Base-by-base conservation (phyloP, 2,113 vertebrate species). In the Periophthalmus modestus region DNA sequence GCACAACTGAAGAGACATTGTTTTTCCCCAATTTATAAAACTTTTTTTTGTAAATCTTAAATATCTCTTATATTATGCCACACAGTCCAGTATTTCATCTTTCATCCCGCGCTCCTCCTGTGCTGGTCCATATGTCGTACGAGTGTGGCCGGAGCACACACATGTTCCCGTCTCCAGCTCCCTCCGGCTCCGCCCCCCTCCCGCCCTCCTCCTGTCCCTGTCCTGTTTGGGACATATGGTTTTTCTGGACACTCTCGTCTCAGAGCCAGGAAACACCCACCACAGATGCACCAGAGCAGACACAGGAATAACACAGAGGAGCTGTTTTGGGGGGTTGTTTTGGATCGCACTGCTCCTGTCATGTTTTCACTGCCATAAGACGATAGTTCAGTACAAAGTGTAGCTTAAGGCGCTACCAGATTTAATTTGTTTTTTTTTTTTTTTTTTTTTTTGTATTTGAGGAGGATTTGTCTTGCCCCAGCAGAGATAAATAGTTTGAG, bases 281-380 rank as follows among this genome's bases (percentile, higher is more conserved):
- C 77, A 71, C 62, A 67, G 79, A 77, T 68, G 18, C 69, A 43
- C 59, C 1, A 18, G 69, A 63, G 68, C 59, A 74, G 66, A 28
- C 47, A 74, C 23, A 59, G 28, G 14, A 36, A 70, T 34, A 23
- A 55, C 72, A 72, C 65, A 75, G 71, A 80, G 68, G 70, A n/a
- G n/a, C n/a, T 28, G 28, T 28, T 28, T 28, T 28, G 28, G 19
- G 47, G 69, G 34, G 74, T 85, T 39, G 82, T 81, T 83, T 80
- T 80, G 84, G 67, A 71, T 87, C 86, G 71, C 23, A 73, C 62
- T 0, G 76, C 62, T 82, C 81, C 76, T 81, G 69, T 88, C 77
- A 85, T 85, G 77, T 89, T 89, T 87, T 83, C 77, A 43, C 89
- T 88, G 28, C 28, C 3, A 1, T 28, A 28, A 3, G 28, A 28